Percentiles rank a stretch among this genome's conserved stretches.
Evolutionary conservation across 30 jellyfish, hydroid and myxozoan species (phyloP).

Genomic region (Rhopilema esculentum): DNA sequence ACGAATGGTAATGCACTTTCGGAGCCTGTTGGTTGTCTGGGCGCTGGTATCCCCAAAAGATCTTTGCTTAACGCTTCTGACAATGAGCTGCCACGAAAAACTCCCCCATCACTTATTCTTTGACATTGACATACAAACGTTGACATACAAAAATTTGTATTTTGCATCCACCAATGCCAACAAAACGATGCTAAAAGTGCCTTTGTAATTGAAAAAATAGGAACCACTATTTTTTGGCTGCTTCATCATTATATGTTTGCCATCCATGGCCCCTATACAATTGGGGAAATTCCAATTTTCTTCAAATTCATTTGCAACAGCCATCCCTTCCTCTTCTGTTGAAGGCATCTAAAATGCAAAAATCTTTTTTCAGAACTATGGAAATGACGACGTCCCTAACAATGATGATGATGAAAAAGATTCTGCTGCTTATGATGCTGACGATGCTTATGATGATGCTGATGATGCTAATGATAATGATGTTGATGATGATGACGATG

Average conservation of each 20-base stretch:
- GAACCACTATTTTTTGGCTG: constrained; percentile 51
- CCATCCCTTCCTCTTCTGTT: constrained; percentile 62
- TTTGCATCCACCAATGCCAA: constrained; percentile 66
- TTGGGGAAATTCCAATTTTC: constrained; percentile 56
- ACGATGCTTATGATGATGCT: neutral
- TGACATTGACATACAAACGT: constrained; percentile 69
- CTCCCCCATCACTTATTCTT: constrained; percentile 63
- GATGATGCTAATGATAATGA: neutral
- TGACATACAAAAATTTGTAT: constrained; percentile 41
- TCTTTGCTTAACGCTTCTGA: neutral
- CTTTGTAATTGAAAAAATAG: constrained; percentile 46
- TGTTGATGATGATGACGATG: neutral
- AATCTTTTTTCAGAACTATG: neutral
- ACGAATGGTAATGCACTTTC: constrained; percentile 14
- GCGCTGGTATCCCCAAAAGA: constrained; percentile 16
- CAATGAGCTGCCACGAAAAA: constrained; percentile 6
- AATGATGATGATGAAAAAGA: neutral
- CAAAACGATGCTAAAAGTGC: constrained; percentile 51
- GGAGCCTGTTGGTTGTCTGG: neutral
- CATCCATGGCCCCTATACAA: constrained; percentile 71
- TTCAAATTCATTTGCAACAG: constrained; percentile 18
- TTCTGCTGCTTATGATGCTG: neutral
- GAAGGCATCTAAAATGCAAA: constrained; percentile 8
- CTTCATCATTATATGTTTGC: constrained; percentile 42
- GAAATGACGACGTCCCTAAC: neutral